phyloP scores from a whole-genome alignment of 2,113 vertebrate genomes.

The Daboia siamensis region DNA sequence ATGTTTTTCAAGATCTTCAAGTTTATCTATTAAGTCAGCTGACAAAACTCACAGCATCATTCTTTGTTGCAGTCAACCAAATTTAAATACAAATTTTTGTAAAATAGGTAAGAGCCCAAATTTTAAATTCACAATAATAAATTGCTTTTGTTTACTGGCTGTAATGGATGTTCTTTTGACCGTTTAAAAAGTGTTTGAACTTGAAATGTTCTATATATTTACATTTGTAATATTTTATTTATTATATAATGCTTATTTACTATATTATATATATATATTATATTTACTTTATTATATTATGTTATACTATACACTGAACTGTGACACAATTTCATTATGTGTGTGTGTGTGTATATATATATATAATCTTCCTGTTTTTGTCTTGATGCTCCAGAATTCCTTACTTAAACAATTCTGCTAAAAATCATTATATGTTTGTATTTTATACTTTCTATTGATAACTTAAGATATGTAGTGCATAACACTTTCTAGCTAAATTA shows the following conservation, averaged over 20 bases:
- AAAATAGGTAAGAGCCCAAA: not conserved
- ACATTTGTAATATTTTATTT: not conserved
- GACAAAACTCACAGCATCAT: not conserved
- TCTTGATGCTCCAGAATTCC: not conserved
- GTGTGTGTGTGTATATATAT: too few species aligned
- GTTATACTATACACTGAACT: not conserved
- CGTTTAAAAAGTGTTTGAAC: not conserved
- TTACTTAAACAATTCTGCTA: not conserved
- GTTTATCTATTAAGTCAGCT: not conserved
- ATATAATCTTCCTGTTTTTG: not conserved
- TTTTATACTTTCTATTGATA: conserved; percentile 12
- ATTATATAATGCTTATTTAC: not conserved
- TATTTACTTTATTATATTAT: not conserved
- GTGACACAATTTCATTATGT: not conserved
- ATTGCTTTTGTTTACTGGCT: not conserved
- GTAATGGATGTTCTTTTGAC: not conserved
- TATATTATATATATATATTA: too few species aligned
- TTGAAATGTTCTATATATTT: not conserved
- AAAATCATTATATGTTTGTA: not conserved
- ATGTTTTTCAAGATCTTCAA: not conserved
- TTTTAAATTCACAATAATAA: not conserved
- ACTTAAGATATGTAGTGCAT: not conserved
- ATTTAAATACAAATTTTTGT: not conserved
- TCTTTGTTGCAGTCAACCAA: not conserved
- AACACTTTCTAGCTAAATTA: not conserved